A percentile compares a stretch with the other conserved stretches of the same genome.
phyloP scores from a whole-genome alignment of 2,888 invertebrate genomes.

The Tanypteryx hageni region DNA sequence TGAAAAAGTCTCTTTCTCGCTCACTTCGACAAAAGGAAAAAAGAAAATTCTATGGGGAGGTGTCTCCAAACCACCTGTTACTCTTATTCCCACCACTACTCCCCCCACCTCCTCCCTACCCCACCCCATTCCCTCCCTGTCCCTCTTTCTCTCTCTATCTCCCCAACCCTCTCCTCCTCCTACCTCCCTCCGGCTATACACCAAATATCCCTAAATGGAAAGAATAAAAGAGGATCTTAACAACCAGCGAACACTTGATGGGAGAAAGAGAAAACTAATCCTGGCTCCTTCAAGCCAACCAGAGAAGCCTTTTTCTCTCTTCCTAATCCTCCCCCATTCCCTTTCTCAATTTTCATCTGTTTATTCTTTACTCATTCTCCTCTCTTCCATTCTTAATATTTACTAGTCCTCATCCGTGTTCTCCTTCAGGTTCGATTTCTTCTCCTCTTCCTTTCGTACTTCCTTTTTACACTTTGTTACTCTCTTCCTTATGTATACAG shows the following conservation, averaged over 20 bases:
- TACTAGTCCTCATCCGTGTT: conserved; percentile 7
- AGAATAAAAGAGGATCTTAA: conserved; percentile 59
- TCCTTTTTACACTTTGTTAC: no score
- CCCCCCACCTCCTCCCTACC: not conserved
- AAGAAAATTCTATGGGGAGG: conserved; percentile 21
- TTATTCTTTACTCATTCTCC: not conserved
- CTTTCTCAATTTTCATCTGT: not conserved
- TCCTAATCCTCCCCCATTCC: no score
- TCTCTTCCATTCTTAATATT: not conserved
- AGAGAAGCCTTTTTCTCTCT: not conserved
- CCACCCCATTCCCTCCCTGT: not conserved
- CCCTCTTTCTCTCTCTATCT: not conserved
- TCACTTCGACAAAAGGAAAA: not conserved
- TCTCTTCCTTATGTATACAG: no score
- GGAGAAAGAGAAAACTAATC: conserved; percentile 21
- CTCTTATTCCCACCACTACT: conserved; percentile 25
- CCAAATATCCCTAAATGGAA: conserved; percentile 50
- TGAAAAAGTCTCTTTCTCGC: conserved; percentile 1
- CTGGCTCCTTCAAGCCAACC: conserved; percentile 35
- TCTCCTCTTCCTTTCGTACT: no score
- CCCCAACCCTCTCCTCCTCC: not conserved
- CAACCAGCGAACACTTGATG: conserved; percentile 55
- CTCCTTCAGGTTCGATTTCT: not conserved
- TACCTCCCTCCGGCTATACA: not conserved
- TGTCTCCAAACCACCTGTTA: conserved; percentile 39